Evolutionary conservation across 2,797 vertebrate species (phyloP).

Genomic region (Pseudocheirus occidentalis): DNA sequence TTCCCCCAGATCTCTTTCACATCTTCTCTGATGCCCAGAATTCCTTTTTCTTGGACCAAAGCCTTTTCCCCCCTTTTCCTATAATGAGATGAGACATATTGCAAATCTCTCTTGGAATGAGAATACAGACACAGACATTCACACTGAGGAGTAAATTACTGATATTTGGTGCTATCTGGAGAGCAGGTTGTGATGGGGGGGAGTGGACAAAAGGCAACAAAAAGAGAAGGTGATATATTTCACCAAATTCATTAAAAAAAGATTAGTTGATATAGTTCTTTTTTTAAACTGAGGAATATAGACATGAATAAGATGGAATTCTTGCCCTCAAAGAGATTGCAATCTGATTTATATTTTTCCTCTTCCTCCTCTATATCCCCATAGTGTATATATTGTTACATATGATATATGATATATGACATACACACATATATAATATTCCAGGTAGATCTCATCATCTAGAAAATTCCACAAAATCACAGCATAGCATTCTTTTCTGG

Average conservation of each 20-base stretch:
- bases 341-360: not conserved
- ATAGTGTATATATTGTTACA: not conserved
- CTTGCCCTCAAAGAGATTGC: not conserved
- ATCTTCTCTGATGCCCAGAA: not conserved
- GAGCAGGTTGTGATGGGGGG: not conserved
- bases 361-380: not conserved
- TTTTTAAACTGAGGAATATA: not conserved
- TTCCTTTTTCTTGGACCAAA: not conserved
- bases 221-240: not conserved
- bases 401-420: not conserved
- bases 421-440: not conserved
- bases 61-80: not conserved
- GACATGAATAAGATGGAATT: not conserved
- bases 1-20: not conserved
- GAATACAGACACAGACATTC: not conserved
- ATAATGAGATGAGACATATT: not conserved
- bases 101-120: not conserved
- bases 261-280: not conserved
- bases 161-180: not conserved
- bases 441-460: not conserved
- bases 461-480: not conserved
- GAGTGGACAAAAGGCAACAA: not conserved
- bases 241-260: not conserved
- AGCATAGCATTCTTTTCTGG: not conserved
- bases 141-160: not conserved